Base-by-base conservation (phyloP, 2,797 vertebrate species). In the Coregonus sp. region DNA sequence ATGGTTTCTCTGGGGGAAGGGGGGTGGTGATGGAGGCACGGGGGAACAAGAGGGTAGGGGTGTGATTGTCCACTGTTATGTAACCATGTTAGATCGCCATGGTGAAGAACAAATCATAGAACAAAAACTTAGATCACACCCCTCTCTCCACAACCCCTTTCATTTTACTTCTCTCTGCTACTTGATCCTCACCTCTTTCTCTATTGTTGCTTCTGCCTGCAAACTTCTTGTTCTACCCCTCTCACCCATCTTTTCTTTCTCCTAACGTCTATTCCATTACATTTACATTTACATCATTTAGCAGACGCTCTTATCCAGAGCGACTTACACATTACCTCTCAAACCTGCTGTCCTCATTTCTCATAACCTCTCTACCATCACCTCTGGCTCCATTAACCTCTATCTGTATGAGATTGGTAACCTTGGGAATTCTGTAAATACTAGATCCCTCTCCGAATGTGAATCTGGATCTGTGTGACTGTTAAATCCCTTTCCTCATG, bases 1-100 rank as follows among this genome's bases (percentile, higher is more conserved):
- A 20, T 12, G 40, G 15, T 70, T 68, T 77, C 75, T 68, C 76
- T 73, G 47, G 51, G 47, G 63, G 66, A 25, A 67, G 68, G n/a
- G 29, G 16, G 66, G 37, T 61, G 35, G 20, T 16, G 33, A 68
- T 33, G 33, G 5, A 25, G 65, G 65, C 65, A 67, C 15, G 15
- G 12, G 15, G 12, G 47, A 29, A 35, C 35, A 75, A 40, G 51
- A 72, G 75, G 59, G 69, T 29, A 25, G 12, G 14, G 52, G 50
- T 3, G 5, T 1, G 11, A 73, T 59, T 33, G 56, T 35, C 52
- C n/a, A 25, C 31, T 33, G 31, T 61, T 61, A 73, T 40, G 16
- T 37, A 61, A 61, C 52, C n/a, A 18, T 59, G 51, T 73, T 59
- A 18, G 51, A 35, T 59, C 6, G 29, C 71, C 25, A 33, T 73